These are phyloP conservation scores for Centropus bengalensis DNA, from an alignment of 2,113 vertebrate genomes.

Conservation along the genomic window DNA sequence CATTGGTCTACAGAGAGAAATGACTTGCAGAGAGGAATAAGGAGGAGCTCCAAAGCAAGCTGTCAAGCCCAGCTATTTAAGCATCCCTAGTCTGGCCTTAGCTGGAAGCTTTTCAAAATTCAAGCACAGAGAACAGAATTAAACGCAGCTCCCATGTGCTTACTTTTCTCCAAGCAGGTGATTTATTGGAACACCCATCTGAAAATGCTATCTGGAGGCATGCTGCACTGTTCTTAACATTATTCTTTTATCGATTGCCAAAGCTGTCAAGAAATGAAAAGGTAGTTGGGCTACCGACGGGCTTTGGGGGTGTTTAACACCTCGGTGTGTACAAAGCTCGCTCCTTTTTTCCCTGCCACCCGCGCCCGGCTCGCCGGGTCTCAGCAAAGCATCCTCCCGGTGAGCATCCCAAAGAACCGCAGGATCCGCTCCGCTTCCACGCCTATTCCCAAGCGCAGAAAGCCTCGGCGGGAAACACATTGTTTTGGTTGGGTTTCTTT, in stretches of 20 bases:
- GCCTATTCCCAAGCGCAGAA: accelerated
- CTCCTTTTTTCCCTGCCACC: accelerated
- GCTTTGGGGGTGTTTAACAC: accelerated
- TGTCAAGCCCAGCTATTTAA: neutral
- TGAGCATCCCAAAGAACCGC: too few relatives aligned
- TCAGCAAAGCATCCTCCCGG: neutral
- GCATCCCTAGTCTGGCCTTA: neutral
- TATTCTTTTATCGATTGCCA: neutral
- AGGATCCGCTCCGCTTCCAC: too few relatives aligned
- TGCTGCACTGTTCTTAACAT: neutral
- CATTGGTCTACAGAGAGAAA: neutral
- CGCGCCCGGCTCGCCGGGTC: neutral
- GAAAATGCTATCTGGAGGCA: neutral
- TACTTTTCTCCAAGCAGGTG: neutral
- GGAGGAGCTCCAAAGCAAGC: neutral
- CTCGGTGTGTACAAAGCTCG: too few relatives aligned
- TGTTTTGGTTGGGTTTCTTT: neutral
- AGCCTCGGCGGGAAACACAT: neutral
- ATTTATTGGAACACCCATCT: neutral
- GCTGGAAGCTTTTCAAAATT: neutral
- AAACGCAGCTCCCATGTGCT: neutral
- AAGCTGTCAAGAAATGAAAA: neutral
- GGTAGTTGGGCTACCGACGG: too few relatives aligned
- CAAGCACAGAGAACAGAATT: neutral
- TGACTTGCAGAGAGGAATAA: neutral